These are phyloP conservation scores for Psittacula echo DNA, from an alignment of 2,797 vertebrate species.

Conservation along the genomic window DNA sequence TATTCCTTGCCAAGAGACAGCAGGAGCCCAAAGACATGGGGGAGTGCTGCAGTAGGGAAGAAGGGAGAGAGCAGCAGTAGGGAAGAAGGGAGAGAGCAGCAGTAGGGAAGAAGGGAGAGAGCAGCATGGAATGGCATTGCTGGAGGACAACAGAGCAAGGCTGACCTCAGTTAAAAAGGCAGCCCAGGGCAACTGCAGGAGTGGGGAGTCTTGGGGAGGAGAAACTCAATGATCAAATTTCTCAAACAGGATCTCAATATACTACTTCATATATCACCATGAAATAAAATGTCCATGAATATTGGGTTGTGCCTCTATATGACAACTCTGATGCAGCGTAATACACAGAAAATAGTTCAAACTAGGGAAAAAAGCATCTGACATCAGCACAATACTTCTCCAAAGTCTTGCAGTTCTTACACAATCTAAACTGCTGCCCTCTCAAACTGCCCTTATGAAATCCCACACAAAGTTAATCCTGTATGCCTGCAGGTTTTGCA, in stretches of 20 bases:
- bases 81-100: background rate
- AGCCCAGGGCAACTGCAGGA: background rate
- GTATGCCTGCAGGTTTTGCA: accelerated
- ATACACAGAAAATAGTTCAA: background rate
- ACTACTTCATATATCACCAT: background rate
- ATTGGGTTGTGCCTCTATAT: too few species aligned
- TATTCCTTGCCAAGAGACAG: background rate
- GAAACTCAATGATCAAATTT: background rate
- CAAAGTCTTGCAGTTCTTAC: background rate
- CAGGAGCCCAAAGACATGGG: background rate
- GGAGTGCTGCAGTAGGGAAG: background rate
- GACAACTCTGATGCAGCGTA: background rate
- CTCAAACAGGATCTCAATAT: background rate
- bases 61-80: background rate
- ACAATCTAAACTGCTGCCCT: background rate
- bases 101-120: background rate
- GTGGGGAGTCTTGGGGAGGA: accelerated
- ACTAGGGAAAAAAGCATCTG: accelerated
- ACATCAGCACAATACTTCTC: background rate
- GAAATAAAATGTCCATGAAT: background rate
- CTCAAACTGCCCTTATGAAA: background rate
- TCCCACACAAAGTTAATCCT: background rate
- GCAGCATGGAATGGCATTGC: background rate
- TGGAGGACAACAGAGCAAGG: background rate
- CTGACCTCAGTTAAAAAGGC: background rate